Conservation (phyloP, 2,113 vertebrate genomes). For the Phocoena sinus region DNA sequence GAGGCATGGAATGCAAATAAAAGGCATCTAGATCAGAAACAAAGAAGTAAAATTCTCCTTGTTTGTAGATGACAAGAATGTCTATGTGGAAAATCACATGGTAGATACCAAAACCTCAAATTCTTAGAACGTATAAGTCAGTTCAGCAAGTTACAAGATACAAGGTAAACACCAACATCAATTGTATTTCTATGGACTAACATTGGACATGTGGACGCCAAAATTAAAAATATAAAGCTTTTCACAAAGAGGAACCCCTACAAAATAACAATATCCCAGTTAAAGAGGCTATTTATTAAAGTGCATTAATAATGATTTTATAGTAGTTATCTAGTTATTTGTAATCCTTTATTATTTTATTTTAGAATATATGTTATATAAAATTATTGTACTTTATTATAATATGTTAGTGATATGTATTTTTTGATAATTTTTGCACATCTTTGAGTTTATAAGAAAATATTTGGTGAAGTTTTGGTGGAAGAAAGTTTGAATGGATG, state of each 20-base stretch:
- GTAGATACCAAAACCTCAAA: not conserved
- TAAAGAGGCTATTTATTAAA: not conserved
- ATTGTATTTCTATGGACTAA: not conserved
- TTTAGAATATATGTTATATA: not conserved
- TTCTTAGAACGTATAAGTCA: not conserved
- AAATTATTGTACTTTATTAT: not conserved
- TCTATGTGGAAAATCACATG: not conserved
- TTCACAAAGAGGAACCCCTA: not conserved
- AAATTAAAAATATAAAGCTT: not conserved
- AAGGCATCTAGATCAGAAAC: not conserved
- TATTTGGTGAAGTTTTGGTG: not conserved
- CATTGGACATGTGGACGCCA: not conserved
- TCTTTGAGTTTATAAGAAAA: not conserved
- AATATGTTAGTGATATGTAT: not conserved
- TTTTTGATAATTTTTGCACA: not conserved
- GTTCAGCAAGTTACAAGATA: not conserved
- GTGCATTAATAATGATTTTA: not conserved
- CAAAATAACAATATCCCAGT: not conserved
- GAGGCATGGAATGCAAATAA: not conserved
- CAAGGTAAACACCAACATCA: not conserved
- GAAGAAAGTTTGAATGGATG: not conserved
- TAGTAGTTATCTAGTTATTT: not conserved
- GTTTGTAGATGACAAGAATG: not conserved
- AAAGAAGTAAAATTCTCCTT: not conserved
- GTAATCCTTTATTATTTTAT: not conserved